Evolutionary conservation across 2,113 vertebrate genomes (phyloP).

Genomic region (Saccopteryx leptura): DNA sequence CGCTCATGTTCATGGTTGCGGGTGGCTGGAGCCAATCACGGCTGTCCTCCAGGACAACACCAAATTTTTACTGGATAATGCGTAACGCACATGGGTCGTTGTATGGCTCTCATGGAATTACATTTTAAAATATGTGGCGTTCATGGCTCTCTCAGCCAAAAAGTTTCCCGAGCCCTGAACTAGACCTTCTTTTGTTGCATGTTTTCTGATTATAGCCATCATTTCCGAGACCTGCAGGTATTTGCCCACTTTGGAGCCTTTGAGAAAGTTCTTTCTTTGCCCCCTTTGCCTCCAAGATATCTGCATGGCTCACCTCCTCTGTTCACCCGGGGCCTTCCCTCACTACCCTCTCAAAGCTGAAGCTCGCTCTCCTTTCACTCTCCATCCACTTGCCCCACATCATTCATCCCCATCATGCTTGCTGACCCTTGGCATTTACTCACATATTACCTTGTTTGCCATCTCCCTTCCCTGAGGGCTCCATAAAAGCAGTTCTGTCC

Average conservation of each 20-base stretch:
- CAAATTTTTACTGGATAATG: too few species aligned
- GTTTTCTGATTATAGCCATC: background rate
- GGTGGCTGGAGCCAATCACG: too few species aligned
- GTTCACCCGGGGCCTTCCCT: background rate
- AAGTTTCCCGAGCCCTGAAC: too few species aligned
- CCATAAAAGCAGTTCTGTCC: background rate
- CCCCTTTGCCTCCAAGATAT: background rate
- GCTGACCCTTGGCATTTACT: background rate
- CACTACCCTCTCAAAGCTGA: background rate
- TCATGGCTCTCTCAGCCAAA: too few species aligned
- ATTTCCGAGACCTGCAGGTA: background rate
- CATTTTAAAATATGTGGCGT: too few species aligned
- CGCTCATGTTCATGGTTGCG: too few species aligned
- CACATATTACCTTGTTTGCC: background rate
- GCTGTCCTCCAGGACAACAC: too few species aligned
- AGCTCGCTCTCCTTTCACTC: background rate
- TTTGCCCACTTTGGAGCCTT: background rate
- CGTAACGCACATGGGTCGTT: too few species aligned
- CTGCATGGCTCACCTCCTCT: background rate
- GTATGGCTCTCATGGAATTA: too few species aligned
- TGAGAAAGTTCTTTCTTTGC: background rate
- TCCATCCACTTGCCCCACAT: background rate
- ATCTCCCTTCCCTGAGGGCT: background rate
- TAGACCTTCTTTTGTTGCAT: background rate
- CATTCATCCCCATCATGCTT: background rate